Evolutionary conservation across 2,888 invertebrate species (phyloP).

Genomic region (Mythimna loreyi): DNA sequence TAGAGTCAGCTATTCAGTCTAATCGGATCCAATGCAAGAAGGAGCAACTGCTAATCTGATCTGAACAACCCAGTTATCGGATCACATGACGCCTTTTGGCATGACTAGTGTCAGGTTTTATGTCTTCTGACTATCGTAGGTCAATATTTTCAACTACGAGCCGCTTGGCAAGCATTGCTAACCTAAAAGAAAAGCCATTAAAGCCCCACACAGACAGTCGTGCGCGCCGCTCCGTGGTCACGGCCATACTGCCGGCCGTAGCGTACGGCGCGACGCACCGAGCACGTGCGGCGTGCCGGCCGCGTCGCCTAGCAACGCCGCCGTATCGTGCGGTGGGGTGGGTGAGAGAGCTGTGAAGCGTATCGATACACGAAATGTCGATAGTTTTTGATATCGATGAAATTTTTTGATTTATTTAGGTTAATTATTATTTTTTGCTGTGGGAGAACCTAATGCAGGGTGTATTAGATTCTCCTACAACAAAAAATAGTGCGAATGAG

Average conservation of each 20-base stretch:
- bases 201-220: neutral
- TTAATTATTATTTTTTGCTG: too few relatives aligned
- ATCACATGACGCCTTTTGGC: neutral
- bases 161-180: neutral
- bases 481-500: too few relatives aligned
- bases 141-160: too few relatives aligned
- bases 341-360: constrained; percentile 58
- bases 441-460: too few relatives aligned
- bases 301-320: constrained; percentile 76
- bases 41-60: neutral
- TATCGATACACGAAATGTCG: constrained; percentile 65
- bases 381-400: constrained; percentile 65
- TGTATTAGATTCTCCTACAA: too few relatives aligned
- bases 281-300: constrained; percentile 70
- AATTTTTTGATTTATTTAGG: constrained; percentile 5
- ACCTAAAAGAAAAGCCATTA: neutral
- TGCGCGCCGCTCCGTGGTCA: constrained; percentile 35
- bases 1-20: neutral
- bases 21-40: neutral
- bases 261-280: constrained; percentile 29
- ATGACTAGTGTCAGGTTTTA: neutral
- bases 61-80: too few relatives aligned
- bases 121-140: neutral
- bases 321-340: constrained; percentile 54
- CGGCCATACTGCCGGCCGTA: constrained; percentile 49